Conservation (phyloP, 2,113 vertebrate genomes). For the Sceloporus undulatus region DNA sequence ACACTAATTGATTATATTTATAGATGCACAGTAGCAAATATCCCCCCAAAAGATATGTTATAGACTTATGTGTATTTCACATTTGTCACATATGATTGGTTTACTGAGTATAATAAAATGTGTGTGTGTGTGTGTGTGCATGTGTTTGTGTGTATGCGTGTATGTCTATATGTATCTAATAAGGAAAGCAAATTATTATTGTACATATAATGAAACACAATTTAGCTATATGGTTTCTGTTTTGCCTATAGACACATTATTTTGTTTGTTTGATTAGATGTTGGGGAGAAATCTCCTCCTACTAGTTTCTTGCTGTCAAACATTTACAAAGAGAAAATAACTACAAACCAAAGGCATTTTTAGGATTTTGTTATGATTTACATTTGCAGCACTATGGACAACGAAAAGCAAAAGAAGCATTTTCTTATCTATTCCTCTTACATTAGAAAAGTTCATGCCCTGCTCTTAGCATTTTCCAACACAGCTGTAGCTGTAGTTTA, state of each 20-base stretch:
- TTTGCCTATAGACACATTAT: not conserved
- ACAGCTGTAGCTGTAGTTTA: conserved; percentile 89
- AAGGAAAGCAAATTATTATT: not conserved
- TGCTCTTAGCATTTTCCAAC: conserved; percentile 84
- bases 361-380: conserved; percentile 80
- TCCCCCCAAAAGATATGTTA: not conserved
- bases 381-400: conserved; percentile 69
- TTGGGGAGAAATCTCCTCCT: conserved; percentile 47
- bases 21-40: not conserved
- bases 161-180: conserved; percentile 6
- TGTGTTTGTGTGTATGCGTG: not conserved
- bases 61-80: not conserved
- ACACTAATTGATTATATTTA: not conserved
- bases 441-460: conserved; percentile 86
- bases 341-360: conserved; percentile 70
- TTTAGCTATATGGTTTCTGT: conserved; percentile 8
- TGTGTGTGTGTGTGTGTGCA: not conserved
- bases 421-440: conserved; percentile 82
- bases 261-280: conserved; percentile 47
- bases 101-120: not conserved
- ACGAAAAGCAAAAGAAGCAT: conserved; percentile 73
- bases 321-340: conserved; percentile 65
- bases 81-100: too few relatives aligned
- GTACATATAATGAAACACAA: not conserved
- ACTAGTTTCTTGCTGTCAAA: conserved; percentile 39